Evolutionary conservation across 2,113 vertebrate species (phyloP).

Genomic region (Lepisosteus osseus): DNA sequence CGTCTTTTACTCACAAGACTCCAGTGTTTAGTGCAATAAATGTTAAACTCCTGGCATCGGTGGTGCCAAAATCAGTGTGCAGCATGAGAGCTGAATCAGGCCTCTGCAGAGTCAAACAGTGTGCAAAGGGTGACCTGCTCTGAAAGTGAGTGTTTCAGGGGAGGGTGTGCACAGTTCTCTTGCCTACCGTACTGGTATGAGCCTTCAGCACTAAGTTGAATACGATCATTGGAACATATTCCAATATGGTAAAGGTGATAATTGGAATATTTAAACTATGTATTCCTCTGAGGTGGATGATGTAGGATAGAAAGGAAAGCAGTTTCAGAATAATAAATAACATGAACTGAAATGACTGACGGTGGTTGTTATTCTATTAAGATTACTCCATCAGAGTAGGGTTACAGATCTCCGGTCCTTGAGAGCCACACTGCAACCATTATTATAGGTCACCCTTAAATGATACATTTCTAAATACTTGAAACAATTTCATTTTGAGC

Average conservation of each 20-base stretch:
- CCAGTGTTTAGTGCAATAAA: too few species aligned
- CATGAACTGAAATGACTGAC: not conserved
- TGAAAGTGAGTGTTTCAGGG: too few species aligned
- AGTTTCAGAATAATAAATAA: not conserved
- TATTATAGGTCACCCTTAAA: not conserved
- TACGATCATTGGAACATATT: not conserved
- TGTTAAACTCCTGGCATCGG: too few species aligned
- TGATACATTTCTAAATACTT: constrained; percentile 40
- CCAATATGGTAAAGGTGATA: not conserved
- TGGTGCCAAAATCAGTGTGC: too few species aligned
- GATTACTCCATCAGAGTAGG: too few species aligned
- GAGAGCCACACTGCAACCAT: too few species aligned
- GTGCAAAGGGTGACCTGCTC: too few species aligned
- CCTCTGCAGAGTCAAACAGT: too few species aligned
- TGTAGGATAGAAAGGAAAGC: not conserved
- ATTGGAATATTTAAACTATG: not conserved
- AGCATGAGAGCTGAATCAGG: too few species aligned
- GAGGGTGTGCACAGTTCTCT: too few species aligned
- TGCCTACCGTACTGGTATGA: not conserved
- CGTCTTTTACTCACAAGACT: too few species aligned
- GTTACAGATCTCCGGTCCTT: too few species aligned
- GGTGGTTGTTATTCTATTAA: not conserved
- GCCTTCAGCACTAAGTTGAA: not conserved
- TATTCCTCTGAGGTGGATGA: not conserved
- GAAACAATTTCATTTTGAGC: constrained; percentile 33